These are phyloP conservation scores for Orientallactaga bullata DNA, from an alignment of 2,113 vertebrate genomes.

Conservation along the genomic window DNA sequence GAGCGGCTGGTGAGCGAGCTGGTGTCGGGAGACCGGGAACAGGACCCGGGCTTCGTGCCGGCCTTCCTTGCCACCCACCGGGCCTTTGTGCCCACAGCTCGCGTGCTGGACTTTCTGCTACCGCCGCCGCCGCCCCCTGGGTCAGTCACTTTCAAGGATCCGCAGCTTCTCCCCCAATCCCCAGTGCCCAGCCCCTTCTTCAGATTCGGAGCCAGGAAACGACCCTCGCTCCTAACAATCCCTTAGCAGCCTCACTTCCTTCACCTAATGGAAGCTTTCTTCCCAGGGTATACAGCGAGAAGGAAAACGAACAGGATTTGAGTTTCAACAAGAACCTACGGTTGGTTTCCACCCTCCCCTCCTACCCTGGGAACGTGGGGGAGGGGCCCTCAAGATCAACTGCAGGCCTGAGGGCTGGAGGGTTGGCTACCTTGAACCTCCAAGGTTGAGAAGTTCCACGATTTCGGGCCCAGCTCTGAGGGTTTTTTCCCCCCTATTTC, in stretches of 20 bases:
- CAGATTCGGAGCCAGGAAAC: neutral
- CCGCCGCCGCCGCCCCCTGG: conserved; percentile 66
- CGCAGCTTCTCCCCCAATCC: neutral
- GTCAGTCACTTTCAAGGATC: neutral
- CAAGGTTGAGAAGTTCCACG: no score
- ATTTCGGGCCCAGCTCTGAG: neutral
- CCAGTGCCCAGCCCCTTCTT: neutral
- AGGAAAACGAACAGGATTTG: neutral
- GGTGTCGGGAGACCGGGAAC: conserved; percentile 84
- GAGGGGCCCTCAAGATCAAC: neutral
- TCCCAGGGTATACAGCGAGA: conserved; percentile 49
- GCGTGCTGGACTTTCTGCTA: conserved; percentile 90
- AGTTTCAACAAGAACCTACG: conserved; percentile 70
- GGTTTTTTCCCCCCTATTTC: neutral
- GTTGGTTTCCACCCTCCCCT: conserved; percentile 12
- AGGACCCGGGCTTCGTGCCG: conserved; percentile 88
- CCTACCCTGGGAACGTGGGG: neutral
- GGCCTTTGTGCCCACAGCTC: conserved; percentile 87
- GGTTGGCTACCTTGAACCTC: no score
- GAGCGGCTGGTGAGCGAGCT: conserved; percentile 88
- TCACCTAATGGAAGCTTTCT: conserved; percentile 21
- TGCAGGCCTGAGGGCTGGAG: neutral
- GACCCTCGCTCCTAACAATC: neutral
- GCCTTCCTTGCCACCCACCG: conserved; percentile 93
- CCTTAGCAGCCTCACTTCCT: no score